phyloP scores from a whole-genome alignment of 2,113 vertebrate species.

The Leucosticte australis region DNA sequence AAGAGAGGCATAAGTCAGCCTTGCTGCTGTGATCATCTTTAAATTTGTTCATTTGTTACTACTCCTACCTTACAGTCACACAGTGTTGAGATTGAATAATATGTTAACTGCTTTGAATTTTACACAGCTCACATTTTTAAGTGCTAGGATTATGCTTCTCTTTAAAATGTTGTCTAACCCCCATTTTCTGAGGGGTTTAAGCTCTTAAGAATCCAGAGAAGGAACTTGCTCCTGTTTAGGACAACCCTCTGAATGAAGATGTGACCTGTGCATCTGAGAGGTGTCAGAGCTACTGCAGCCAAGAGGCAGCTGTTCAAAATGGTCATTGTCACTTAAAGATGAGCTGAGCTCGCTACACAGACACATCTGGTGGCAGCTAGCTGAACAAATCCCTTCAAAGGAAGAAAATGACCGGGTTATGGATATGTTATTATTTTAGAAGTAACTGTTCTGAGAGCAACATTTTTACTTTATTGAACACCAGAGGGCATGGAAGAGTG shows the following conservation, averaged over 20 bases:
- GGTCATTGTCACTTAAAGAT: neutral
- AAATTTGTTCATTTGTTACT: neutral
- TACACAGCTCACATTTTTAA: neutral
- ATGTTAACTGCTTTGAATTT: neutral
- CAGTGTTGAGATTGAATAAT: neutral
- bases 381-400: neutral
- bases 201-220: neutral
- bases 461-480: constrained; percentile 13
- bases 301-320: neutral
- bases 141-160: neutral
- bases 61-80: neutral
- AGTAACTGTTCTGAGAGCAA: neutral
- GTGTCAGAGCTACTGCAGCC: neutral
- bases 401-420: neutral
- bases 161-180: neutral
- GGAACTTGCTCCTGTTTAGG: neutral
- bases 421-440: neutral
- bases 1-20: neutral
- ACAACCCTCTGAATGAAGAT: accelerated
- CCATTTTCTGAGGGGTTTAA: neutral
- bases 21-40: neutral
- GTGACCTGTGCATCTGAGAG: neutral
- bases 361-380: neutral
- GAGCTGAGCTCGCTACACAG: neutral
- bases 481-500: constrained; percentile 64